Evolutionary conservation across 2,888 invertebrate genomes (phyloP), one percentile per base, ranked within the genome.

Genomic region (Actias luna): DNA sequence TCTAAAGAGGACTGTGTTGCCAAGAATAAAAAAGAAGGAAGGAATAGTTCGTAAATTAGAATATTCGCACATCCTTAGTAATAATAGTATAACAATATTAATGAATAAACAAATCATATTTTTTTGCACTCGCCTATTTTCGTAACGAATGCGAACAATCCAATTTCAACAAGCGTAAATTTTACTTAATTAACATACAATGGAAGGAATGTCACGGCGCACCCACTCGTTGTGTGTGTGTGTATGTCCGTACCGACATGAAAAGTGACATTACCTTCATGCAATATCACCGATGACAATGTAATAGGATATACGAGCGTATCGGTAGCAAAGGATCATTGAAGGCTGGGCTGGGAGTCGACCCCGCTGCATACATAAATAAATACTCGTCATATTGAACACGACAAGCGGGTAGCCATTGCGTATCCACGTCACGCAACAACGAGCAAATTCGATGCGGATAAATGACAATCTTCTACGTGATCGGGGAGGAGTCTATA

Each of bases 291-390:
- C 52, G 61, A 58, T 58, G 25, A 36, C 55, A 63, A 36, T 46
- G 58, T 59, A 62, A 8, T 29, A 36, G 16, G 27, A 59, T 46
- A 33, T 63, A 29, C 29, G 29, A 55, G 18, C 59, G 55, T 59
- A 60, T 63, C 63, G 29, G 42, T 52, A 63, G 67, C 67, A 68
- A 67, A 66, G 70, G 72, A 73, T 72, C 69, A 71, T 67, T 64
- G 66, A 64, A 71, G 72, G 62, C 67, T 62, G 63, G 67, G 61
- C 65, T 61, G 67, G 59, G 35, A 62, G 63, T 2, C 71, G 82
- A 77, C 76, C 83, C 73, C 76, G 69, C 78, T 84, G 80, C 82
- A 84, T 86, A 33, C 1, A 39, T 33, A 33, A 83, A 82, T 82
- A 84, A 82, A 79, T 77, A 69, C 76, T 79, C 79, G 81, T 84